phyloP scores from a whole-genome alignment of 2,797 vertebrate species.

The Notoglanidium macrostoma region DNA sequence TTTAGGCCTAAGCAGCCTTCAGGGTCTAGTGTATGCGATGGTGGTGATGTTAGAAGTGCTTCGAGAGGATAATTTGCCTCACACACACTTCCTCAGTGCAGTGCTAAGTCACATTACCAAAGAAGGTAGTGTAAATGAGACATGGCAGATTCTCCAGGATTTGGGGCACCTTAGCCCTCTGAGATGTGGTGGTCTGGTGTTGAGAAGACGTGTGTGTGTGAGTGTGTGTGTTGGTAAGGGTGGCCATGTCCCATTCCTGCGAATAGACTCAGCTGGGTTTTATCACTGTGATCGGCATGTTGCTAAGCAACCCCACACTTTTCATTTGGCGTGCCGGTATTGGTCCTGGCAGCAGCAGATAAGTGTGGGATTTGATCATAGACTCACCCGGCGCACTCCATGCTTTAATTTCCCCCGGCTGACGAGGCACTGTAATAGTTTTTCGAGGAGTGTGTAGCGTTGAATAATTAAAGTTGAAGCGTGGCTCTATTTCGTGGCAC shows the following conservation, averaged over 20 bases:
- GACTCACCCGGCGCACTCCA: conserved; percentile 43
- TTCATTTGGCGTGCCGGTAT: conserved; percentile 52
- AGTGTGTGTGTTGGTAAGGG: background rate
- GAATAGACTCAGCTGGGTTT: conserved; percentile 48
- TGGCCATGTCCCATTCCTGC: conserved; percentile 39
- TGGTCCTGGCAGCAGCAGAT: conserved; percentile 56
- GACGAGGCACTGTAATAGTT: conserved; percentile 45
- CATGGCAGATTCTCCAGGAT: conserved; percentile 28
- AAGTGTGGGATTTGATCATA: conserved; percentile 60
- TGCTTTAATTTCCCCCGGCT: conserved; percentile 51
- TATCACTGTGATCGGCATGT: conserved; percentile 57
- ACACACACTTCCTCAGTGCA: conserved; percentile 1
- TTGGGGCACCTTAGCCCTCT: background rate
- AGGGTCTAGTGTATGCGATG: background rate
- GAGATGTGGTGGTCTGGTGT: conserved; percentile 27
- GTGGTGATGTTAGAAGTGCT: background rate
- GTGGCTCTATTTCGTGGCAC: conserved; percentile 29
- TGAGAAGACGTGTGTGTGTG: background rate
- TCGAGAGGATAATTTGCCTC: conserved; percentile 6
- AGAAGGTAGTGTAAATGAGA: conserved; percentile 10
- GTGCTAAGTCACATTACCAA: background rate
- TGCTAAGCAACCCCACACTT: conserved; percentile 62
- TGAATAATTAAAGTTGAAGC: conserved; percentile 50
- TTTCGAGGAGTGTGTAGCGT: conserved; percentile 44
- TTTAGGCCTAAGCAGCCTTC: background rate